Percentiles rank a stretch among this genome's conserved stretches.
phyloP scores from a whole-genome alignment of 2,888 invertebrate species.

The Saturnia japonica region DNA sequence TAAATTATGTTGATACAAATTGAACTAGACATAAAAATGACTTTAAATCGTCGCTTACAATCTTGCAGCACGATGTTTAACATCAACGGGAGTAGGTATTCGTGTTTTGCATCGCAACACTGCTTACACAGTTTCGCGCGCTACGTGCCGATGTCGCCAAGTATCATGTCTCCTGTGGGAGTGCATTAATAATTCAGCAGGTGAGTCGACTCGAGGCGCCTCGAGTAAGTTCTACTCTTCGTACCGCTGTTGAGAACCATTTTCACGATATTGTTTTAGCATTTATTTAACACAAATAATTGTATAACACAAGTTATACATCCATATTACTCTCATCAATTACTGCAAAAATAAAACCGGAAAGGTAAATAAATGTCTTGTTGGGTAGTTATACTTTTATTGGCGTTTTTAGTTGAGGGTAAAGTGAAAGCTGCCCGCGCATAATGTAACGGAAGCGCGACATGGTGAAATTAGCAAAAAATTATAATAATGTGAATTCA shows the following conservation, averaged over 20 bases:
- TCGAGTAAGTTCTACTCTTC: slow-evolving; percentile 5
- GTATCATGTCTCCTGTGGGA: slow-evolving; percentile 59
- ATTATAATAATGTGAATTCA: too few species aligned
- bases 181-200: slow-evolving; percentile 73
- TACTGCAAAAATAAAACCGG: not conserved
- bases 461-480: too few species aligned
- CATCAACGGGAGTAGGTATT: not conserved
- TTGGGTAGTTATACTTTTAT: too few species aligned
- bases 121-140: slow-evolving; percentile 38
- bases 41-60: not conserved
- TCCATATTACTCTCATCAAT: not conserved
- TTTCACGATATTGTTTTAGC: slow-evolving; percentile 34
- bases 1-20: not conserved
- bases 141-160: slow-evolving; percentile 61
- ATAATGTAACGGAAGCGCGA: too few species aligned
- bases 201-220: slow-evolving; percentile 32
- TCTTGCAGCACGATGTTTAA: not conserved
- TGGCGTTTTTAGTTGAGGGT: too few species aligned
- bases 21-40: not conserved
- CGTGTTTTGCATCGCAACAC: slow-evolving; percentile 12
- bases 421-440: too few species aligned
- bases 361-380: not conserved
- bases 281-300: too few species aligned
- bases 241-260: slow-evolving; percentile 42
- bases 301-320: not conserved